These are phyloP conservation scores for Campylomormyrus numenius DNA, from an alignment of 2,113 vertebrate genomes.

Conservation along the genomic window DNA sequence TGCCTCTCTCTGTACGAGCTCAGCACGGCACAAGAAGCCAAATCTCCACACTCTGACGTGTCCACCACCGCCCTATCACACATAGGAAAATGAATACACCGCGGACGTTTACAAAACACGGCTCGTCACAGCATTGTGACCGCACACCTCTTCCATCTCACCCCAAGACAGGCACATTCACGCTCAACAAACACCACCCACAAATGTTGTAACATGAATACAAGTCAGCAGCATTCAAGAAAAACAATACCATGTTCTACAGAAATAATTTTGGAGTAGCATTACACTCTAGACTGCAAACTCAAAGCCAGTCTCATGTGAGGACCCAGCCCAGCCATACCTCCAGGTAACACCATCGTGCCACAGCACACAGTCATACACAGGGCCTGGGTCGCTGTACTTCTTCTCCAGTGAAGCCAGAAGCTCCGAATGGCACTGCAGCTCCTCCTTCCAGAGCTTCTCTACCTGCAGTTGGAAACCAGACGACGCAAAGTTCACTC, in stretches of 20 bases:
- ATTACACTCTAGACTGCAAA: not conserved
- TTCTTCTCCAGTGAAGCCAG: conserved; percentile 92
- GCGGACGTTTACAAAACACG: not conserved
- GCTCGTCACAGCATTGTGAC: not conserved
- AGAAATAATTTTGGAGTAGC: not conserved
- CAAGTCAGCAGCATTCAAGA: not conserved
- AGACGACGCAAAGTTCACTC: not conserved
- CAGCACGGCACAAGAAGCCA: conserved; percentile 71
- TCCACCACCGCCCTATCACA: conserved; percentile 80
- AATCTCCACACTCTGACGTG: conserved; percentile 81
- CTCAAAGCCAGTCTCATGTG: not conserved
- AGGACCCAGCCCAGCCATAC: conserved; percentile 45
- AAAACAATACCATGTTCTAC: not conserved
- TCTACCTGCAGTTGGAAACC: conserved; percentile 58
- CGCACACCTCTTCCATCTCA: not conserved
- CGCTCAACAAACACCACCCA: too few relatives aligned
- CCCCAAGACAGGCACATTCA: not conserved
- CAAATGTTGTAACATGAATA: not conserved
- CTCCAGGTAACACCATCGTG: conserved; percentile 85
- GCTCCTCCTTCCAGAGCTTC: conserved; percentile 88
- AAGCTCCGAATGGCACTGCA: conserved; percentile 85
- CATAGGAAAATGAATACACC: conserved; percentile 20
- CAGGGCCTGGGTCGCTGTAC: conserved; percentile 91
- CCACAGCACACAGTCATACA: conserved; percentile 93
- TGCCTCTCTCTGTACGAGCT: conserved; percentile 82